Evolutionary conservation across 2,888 invertebrate species (phyloP), one percentile per base, ranked within the genome.

Genomic region (Pristionchus mayeri): DNA sequence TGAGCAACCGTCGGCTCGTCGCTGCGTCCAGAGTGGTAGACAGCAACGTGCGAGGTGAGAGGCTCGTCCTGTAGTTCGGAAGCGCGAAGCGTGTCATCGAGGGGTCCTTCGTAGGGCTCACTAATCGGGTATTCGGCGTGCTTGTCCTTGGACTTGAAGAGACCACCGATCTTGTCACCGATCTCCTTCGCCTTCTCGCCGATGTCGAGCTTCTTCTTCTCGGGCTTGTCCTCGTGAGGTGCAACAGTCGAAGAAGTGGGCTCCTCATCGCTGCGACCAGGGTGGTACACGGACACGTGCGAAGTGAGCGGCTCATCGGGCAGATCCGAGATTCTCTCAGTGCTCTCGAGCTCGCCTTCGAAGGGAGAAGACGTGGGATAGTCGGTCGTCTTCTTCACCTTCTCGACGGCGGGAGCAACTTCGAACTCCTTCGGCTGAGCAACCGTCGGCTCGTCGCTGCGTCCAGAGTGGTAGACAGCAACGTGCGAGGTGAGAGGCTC

Each of bases 261-360:
- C 54, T 54, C 54, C 9, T 63, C 63, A 37, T 50, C 54, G 79
- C 79, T 79, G 16, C 27, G 52, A 11, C 79, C 79, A 16, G 79
- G 24, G 24, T 79, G 79, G 52, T 79, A 79, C 52, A 79, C 79
- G 37, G 52, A 30, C 11, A 52, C 54, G 37, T 79, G 79, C 13
- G 50, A 34, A 21, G 54, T 40, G 40, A 81, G 40, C 16, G 81
- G 81, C 40, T 81, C 37, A 7, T 37, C 54, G 34, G 40, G 57
- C 37, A 81, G 24, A 21, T 81, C 81, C 2, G 57, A 37, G 24
- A 34, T 30, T 57, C 30, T 81, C 34, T 81, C 18, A n/a, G 60
- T 60, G n/a, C 18, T 24, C 16, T 81, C 81, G 44, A 81, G 81
- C 16, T 40, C 44, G 34, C 81, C 60, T 81, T 81, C 81, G 81